Evolutionary conservation across 2,888 invertebrate species (phyloP).

Genomic region (Nomada ruficornis): DNA sequence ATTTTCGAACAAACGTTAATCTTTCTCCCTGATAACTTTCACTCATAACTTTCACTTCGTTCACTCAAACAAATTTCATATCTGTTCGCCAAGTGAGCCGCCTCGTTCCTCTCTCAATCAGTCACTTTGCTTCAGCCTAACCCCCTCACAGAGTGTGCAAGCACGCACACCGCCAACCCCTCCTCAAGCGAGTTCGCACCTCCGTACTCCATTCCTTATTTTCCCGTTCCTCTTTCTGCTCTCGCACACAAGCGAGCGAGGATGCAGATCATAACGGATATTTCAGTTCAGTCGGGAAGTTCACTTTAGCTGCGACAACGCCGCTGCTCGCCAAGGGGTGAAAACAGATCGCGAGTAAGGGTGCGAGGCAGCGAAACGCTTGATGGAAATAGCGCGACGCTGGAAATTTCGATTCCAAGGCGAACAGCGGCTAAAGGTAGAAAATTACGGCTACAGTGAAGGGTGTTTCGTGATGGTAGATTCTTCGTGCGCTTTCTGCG

Average conservation of each 20-base stretch:
- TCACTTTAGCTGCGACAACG: constrained; percentile 34
- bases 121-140: constrained; percentile 10
- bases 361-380: neutral
- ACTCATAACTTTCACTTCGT: no score
- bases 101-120: neutral
- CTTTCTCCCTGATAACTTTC: neutral
- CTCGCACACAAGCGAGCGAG: constrained; percentile 16
- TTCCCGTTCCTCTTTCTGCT: constrained; percentile 11
- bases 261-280: constrained; percentile 53
- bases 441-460: constrained; percentile 26
- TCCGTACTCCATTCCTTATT: constrained; percentile 24
- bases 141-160: constrained; percentile 7
- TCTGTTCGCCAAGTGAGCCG: neutral
- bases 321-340: constrained; percentile 12
- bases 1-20: neutral
- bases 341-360: neutral
- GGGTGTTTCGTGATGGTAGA: constrained; percentile 1
- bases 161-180: neutral
- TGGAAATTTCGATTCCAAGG: constrained; percentile 42
- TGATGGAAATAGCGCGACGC: constrained; percentile 38
- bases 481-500: neutral
- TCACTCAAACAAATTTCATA: constrained; percentile 19
- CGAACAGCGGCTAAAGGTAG: constrained; percentile 22
- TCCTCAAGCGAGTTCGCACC: constrained; percentile 5
- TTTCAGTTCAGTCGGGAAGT: constrained; percentile 51